Evolutionary conservation across 2,797 vertebrate genomes (phyloP), one percentile per base, ranked within the genome.

Genomic region (Pseudochirops cupreus): DNA sequence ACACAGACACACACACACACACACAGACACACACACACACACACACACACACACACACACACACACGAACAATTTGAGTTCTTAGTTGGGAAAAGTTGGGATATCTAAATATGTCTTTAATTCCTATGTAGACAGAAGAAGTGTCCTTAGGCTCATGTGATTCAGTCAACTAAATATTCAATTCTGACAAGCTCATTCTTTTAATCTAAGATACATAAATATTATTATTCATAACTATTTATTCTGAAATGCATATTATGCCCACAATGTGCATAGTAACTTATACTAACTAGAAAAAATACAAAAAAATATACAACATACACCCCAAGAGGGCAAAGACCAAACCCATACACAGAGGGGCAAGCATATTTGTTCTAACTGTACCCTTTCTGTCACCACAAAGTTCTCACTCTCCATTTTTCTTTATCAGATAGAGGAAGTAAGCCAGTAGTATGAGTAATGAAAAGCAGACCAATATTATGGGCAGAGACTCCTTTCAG

Each of bases 141-240:
- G 59, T 90, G 59, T 96, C 92, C 90, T 96, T 53, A 33, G 96
- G 82, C 50, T 96, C 89, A 94, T 94, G 59, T 94, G 46, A 95
- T 90, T 56, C 16, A 92, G 24, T 93, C 95, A 96, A 95, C 95
- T 96, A 95, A 92, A 46, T 67, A 96, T 56, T 97, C 90, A 97
- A 92, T 92, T 97, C 94, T 91, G 92, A 94, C 91, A 93, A 96
- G 93, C 50, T 93, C 94, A 92, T 94, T 92, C 91, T 96, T 92
- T 33, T 93, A 94, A 95, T 95, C 92, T 96, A 91, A 95, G 29
- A 89, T 28, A 92, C 91, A 54, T 94, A 96, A 97, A 91, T 57
- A 95, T 62, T 91, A 74, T 74, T 74, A 24, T 74, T 74, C 16
- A 74, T 39, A 67, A 92, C 91, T 93, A 95, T 95, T n/a, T 87